Evolutionary conservation across 2,888 invertebrate genomes (phyloP).

Genomic region (Drosophila kambysellisi): DNA sequence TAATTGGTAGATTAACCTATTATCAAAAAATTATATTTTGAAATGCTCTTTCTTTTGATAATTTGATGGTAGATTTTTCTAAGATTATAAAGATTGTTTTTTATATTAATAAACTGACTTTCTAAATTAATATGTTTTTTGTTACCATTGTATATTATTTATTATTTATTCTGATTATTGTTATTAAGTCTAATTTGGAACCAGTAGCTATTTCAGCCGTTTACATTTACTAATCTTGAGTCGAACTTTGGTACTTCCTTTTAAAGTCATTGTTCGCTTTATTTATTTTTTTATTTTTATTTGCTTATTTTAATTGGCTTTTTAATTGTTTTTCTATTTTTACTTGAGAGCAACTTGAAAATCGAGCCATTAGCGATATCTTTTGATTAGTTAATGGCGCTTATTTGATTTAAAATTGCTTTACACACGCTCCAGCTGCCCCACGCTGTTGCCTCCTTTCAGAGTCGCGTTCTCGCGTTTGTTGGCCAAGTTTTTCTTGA

Average conservation of each 20-base stretch:
- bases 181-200: not conserved
- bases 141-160: not conserved
- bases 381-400: constrained; percentile 75
- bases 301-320: constrained; percentile 19
- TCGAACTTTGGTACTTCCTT: not conserved
- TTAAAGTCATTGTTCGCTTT: not conserved
- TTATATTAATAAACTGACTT: not conserved
- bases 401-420: constrained; percentile 69
- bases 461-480: not conserved
- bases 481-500: constrained; percentile 14
- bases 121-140: not conserved
- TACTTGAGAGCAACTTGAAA: not conserved
- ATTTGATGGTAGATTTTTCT: not conserved
- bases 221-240: no score
- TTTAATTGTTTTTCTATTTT: constrained; percentile 4
- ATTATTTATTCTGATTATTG: not conserved
- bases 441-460: not conserved
- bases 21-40: not conserved
- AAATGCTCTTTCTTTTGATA: not conserved
- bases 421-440: constrained; percentile 35
- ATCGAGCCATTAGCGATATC: constrained; percentile 22
- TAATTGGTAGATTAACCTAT: not conserved
- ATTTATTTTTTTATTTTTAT: not conserved
- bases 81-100: not conserved
- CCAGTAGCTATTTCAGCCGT: not conserved